These are phyloP conservation scores for Upupa epops DNA, from an alignment of 2,113 vertebrate species.

Conservation along the genomic window DNA sequence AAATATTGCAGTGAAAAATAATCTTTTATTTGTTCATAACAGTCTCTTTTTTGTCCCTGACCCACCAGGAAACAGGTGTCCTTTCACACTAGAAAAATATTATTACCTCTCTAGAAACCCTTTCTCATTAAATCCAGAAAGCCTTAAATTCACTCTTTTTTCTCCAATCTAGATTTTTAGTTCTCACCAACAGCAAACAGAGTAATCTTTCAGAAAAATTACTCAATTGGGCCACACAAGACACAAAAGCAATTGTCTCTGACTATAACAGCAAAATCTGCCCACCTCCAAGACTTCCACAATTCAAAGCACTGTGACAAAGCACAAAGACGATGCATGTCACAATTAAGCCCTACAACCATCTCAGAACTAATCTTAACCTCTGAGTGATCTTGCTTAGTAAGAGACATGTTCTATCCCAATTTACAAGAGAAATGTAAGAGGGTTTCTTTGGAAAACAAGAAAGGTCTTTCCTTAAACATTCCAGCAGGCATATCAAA, in stretches of 20 bases:
- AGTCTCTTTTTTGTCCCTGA: neutral
- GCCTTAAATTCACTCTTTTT: neutral
- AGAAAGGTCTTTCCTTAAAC: neutral
- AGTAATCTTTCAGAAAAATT: neutral
- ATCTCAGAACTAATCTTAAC: neutral
- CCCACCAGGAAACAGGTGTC: neutral
- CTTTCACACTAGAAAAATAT: neutral
- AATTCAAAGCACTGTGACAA: neutral
- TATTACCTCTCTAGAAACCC: neutral
- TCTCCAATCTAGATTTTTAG: neutral
- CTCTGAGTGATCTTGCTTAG: neutral
- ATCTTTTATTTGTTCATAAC: neutral
- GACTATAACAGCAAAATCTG: neutral
- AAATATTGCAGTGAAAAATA: neutral
- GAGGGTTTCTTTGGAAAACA: no score
- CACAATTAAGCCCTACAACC: neutral
- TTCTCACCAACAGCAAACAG: neutral
- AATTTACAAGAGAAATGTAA: no score
- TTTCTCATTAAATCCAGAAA: neutral
- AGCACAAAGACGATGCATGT: neutral
- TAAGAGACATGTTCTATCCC: neutral
- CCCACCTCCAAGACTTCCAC: neutral
- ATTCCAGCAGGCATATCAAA: neutral
- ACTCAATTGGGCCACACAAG: rapidly evolving
- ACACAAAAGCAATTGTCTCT: neutral